Base-by-base conservation (phyloP, 2,888 invertebrate species). In the Parasteatoda lunata region DNA sequence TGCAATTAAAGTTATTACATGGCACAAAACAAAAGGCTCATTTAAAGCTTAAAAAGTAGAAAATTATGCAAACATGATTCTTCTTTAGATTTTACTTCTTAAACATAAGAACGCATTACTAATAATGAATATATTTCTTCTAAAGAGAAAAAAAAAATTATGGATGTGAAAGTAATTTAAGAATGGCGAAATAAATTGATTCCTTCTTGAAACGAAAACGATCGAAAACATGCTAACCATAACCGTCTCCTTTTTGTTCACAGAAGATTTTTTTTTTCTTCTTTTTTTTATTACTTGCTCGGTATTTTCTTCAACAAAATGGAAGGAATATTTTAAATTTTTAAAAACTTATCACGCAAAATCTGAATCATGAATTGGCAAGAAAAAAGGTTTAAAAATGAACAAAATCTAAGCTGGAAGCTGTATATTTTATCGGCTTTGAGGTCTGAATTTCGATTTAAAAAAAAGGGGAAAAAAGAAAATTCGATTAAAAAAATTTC, bases 311-410 rank as follows among this genome's bases (percentile, higher is more conserved):
- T 68, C 7, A 7, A 49, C 3, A 9, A 51, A 64, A 65, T 69
- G 47, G 48, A 59, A 70, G 49, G 70, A 82, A 82, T 77, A 83
- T 77, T 83, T 83, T 71, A 83, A 83, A 83, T 68, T 65, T 75
- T 79, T 52, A 66, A 69, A 81, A 68, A 51, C 81, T n/a, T 71
- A 76, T 83, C 83, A 83, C 83, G 83, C 83, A n/a, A 83, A 77
- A 71, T 77, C 72, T 68, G 70, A 83, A 83, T 77, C 83, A 77
- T 49, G 13, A 54, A 13, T 54, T 9, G 54, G 54, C 8, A 15
- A 71, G 49, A 15, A 69, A 77, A 77, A 77, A 65, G 71, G 30
- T 76, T 70, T 52, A 11, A n/a, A 45, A 54, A 69, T 54, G 15
- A 51, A 48, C 13, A 51, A 69, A 69, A 68, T 59, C 5, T 69